Percentiles rank a stretch among this genome's conserved stretches.
Evolutionary conservation across 2,113 vertebrate genomes (phyloP).

Genomic region (Chamaea fasciata): DNA sequence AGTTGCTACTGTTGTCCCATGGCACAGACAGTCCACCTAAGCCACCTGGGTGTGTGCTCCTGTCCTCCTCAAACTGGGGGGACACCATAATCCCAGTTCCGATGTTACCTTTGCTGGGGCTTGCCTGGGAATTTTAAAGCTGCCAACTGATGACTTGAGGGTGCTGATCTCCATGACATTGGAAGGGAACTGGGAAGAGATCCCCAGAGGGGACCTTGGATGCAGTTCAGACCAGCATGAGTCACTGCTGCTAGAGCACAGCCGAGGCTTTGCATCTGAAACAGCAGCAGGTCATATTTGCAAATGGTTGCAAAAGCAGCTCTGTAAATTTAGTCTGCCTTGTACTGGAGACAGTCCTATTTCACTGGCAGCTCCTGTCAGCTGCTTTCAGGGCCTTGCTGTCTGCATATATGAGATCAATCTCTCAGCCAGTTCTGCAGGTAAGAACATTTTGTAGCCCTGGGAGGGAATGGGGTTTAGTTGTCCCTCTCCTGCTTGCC

Average conservation of each 20-base stretch:
- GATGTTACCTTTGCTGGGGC: background rate
- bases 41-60: rapidly evolving
- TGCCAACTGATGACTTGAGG: background rate
- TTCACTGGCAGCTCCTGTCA: background rate
- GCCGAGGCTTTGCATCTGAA: background rate
- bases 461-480: background rate
- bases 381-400: background rate
- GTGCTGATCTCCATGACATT: background rate
- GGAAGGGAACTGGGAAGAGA: background rate
- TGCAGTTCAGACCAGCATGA: rapidly evolving
- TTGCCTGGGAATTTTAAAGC: background rate
- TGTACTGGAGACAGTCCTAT: background rate
- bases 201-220: background rate
- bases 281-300: background rate
- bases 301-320: background rate
- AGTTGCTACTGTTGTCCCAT: background rate
- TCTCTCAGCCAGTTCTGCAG: background rate
- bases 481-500: background rate
- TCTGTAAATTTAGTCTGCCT: background rate
- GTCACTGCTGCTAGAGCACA: background rate
- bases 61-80: background rate
- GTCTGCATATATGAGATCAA: rapidly evolving
- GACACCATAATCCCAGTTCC: background rate
- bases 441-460: background rate
- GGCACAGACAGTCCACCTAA: background rate